A percentile compares a stretch with the other conserved stretches of the same genome.
phyloP scores from a whole-genome alignment of 2,113 vertebrate species.

The Aegithalos caudatus region DNA sequence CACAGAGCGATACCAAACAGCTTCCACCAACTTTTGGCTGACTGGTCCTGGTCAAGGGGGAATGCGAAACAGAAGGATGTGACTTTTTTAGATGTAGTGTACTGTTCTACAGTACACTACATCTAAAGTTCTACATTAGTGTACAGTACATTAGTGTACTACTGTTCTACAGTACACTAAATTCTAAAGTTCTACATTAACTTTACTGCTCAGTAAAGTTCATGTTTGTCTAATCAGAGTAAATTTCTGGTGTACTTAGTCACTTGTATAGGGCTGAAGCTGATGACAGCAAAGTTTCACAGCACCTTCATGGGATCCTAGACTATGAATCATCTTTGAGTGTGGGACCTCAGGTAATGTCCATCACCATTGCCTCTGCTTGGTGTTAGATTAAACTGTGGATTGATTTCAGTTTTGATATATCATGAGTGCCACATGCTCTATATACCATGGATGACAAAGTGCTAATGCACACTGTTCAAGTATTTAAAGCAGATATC shows the following conservation, averaged over 20 bases:
- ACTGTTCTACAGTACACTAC: too few relatives aligned
- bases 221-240: not conserved
- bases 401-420: not conserved
- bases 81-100: not conserved
- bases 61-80: not conserved
- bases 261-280: not conserved
- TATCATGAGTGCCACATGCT: not conserved
- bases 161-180: too few relatives aligned
- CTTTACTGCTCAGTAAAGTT: not conserved
- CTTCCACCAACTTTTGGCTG: not conserved
- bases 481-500: conserved; percentile 17
- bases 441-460: not conserved
- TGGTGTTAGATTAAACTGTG: not conserved
- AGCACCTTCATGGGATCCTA: not conserved
- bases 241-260: not conserved
- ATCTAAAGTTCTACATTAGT: too few relatives aligned
- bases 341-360: not conserved
- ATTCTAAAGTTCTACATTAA: too few relatives aligned
- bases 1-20: not conserved
- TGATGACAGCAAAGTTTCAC: not conserved
- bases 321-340: not conserved
- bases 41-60: not conserved
- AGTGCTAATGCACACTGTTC: not conserved
- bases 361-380: not conserved
- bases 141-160: too few relatives aligned